Base-by-base conservation (phyloP, 2,888 invertebrate species). In the Prosapia bicincta region DNA sequence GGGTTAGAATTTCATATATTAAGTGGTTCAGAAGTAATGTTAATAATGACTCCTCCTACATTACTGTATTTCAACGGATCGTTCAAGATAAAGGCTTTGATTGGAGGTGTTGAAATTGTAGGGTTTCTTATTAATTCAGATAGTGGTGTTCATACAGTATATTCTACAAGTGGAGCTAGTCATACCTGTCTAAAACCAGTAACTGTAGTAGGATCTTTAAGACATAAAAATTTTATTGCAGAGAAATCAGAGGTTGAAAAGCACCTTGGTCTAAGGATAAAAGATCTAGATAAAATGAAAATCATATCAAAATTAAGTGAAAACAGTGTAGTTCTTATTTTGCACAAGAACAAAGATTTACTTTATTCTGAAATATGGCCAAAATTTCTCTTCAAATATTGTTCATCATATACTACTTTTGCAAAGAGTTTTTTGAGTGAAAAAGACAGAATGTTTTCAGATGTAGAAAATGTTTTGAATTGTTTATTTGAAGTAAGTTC, bases 401-500 rank as follows among this genome's bases (percentile, higher is more conserved):
- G 69, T 26, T 65, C 23, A 28, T 69, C 69, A 5, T 69, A 69
- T 69, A 30, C 43, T 74, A 15, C 65, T 65, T 65, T 25, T 66
- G 26, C 26, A 28, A 9, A 54, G 7, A 20, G 24, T 26, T 69
- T 25, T 65, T 74, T 25, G 5, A 74, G n/a, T n/a, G 7, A 26
- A 74, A 65, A 32, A 28, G 28, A 20, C 7, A 20, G 74, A 65
- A 30, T 65, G 7, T 69, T 65, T 20, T 65, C 69, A 43, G 13
- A 23, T 23, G 74, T 74, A 20, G 74, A 74, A 65, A 32, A 26
- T 24, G 65, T 25, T 43, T 24, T 74, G 13, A 23, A 69, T 23
- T 74, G 74, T 65, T 26, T 74, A 65, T 69, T 74, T 65, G 74
- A 69, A 65, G 7, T 24, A 74, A 74, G 54, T 54, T 65, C 65